These are phyloP conservation scores for Chrysemys picta DNA, from an alignment of 2,113 vertebrate species.

Conservation along the genomic window DNA sequence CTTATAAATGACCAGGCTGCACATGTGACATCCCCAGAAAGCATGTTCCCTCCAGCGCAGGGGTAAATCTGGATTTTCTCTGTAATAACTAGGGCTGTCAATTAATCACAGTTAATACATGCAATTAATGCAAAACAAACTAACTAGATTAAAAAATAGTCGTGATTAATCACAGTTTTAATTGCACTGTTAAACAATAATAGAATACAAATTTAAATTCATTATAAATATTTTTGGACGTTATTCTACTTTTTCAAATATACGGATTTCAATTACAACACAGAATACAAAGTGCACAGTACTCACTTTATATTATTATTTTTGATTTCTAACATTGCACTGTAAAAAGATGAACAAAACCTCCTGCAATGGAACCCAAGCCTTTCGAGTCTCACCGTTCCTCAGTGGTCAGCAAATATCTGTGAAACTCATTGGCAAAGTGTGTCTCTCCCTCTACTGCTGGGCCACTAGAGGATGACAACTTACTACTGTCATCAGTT, in stretches of 20 bases:
- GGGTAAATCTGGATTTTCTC: not conserved
- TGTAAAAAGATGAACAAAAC: not conserved
- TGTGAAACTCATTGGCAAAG: not conserved
- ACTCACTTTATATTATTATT: no score
- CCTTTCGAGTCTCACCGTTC: not conserved
- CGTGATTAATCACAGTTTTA: no score
- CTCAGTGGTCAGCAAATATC: not conserved
- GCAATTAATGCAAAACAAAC: no score
- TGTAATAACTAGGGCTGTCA: accelerated
- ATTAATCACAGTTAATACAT: no score
- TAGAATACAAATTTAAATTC: no score
- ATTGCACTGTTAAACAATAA: no score
- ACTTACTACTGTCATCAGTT: not conserved
- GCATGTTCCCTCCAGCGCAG: not conserved
- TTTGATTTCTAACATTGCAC: no score
- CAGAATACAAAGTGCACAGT: no score
- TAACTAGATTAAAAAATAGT: no score
- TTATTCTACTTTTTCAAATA: no score
- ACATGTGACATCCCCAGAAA: not conserved
- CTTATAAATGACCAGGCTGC: not conserved
- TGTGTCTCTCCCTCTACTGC: not conserved
- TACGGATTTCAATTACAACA: no score
- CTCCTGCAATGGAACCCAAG: not conserved
- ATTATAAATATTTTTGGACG: no score
- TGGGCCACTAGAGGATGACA: not conserved